Evolutionary conservation across 2,113 vertebrate species (phyloP), one percentile per base, ranked within the genome.

Genomic region (Dipodomys stephensi): DNA sequence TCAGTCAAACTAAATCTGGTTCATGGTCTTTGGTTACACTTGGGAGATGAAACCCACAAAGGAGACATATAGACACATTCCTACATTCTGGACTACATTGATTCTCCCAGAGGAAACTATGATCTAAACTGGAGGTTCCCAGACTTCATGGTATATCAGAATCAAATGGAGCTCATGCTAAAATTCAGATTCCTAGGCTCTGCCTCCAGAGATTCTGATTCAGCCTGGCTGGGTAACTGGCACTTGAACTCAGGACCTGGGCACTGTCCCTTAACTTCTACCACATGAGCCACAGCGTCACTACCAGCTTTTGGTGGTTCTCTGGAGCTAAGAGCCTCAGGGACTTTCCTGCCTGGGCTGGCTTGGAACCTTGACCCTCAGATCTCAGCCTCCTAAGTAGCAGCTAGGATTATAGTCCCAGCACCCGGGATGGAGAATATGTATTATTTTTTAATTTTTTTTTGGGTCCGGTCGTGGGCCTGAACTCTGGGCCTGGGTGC

Each of bases 1-100:
- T 28, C 72, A 92, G 68, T 91, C 91, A 77, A 25, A 88, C 30
- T 94, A 81, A 83, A 88, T 83, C 71, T 74, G 62, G 18, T 65
- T 19, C 30, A 30, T 13, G 49, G 84, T 64, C 6, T 62, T 77
- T 71, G 20, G 46, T 49, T 86, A 81, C 88, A 68, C 22, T 76
- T 74, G 60, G 69, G 69, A 96, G 69, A 92, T 62, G 85, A 81
- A 92, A 69, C 27, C 57, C 85, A 78, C 30, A 49, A 64, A 84
- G 39, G 7, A 68, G 32, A 46, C 67, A 83, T 0, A 32, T 62
- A 57, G 88, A 49, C 39, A 74, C 25, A n/a, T 62, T 44, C 27
- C 49, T 44, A 73, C 49, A 78, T 60, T 32, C 32, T 35, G 27
- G 35, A 35, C 80, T 67, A n/a, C 28, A 57, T 57, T 57, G 11